phyloP scores from a whole-genome alignment of 2,113 vertebrate species.

The Kryptolebias marmoratus region DNA sequence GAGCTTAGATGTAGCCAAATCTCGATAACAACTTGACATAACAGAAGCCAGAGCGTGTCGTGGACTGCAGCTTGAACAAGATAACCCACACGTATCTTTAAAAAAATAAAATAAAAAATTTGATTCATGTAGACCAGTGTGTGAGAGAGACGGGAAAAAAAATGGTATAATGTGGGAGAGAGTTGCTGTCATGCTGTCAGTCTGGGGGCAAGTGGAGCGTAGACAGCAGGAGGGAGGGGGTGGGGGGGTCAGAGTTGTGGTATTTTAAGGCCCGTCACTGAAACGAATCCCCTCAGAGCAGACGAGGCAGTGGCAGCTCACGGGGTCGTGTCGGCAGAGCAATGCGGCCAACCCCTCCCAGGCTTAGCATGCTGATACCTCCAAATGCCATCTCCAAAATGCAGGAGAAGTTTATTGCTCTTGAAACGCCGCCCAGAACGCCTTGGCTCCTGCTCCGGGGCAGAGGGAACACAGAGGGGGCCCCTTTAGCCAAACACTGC shows the following conservation, averaged over 20 bases:
- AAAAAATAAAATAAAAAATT: neutral
- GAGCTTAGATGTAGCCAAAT: conserved; percentile 36
- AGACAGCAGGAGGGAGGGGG: conserved; percentile 28
- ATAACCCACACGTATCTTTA: neutral
- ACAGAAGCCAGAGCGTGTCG: conserved; percentile 4
- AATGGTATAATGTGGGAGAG: conserved; percentile 11
- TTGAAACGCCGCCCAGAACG: conserved; percentile 79
- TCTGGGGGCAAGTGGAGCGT: conserved; percentile 53
- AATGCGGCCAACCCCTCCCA: conserved; percentile 64
- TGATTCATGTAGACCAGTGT: neutral
- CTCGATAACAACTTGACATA: conserved; percentile 18
- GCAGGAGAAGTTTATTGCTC: conserved; percentile 81
- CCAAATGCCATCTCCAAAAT: conserved; percentile 81
- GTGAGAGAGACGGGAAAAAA: conserved; percentile 8
- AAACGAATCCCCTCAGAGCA: conserved; percentile 74
- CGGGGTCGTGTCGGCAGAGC: conserved; percentile 70
- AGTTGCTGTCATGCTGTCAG: conserved; percentile 51
- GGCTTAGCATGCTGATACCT: conserved; percentile 79
- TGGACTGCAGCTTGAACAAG: conserved; percentile 26
- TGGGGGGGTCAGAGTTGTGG: conserved; percentile 23
- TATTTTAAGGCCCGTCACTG: conserved; percentile 76
- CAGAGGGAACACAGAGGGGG: conserved; percentile 65
- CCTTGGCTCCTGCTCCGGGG: conserved; percentile 70
- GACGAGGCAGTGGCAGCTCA: conserved; percentile 73
- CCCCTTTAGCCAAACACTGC: conserved; percentile 67